These are phyloP conservation scores for Hedychridium roseum DNA, from an alignment of 2,888 invertebrate species.

Conservation along the genomic window DNA sequence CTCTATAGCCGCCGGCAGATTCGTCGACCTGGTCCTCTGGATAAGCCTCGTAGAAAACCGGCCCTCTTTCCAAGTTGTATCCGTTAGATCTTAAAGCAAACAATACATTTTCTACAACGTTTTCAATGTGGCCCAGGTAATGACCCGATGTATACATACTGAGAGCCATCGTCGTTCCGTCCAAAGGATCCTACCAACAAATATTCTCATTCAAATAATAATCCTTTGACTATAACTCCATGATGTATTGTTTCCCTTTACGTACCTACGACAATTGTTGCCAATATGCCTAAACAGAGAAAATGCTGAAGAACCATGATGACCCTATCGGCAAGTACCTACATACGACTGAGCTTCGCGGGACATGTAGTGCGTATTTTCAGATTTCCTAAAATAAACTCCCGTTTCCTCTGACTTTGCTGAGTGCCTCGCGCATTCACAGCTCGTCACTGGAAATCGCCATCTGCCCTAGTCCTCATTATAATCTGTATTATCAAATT, in stretches of 20 bases:
- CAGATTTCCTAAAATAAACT: constrained; percentile 52
- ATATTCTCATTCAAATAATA: too few relatives aligned
- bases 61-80: constrained; percentile 45
- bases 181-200: too few relatives aligned
- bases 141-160: too few relatives aligned
- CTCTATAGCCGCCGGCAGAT: constrained; percentile 6
- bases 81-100: constrained; percentile 31
- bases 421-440: too few relatives aligned
- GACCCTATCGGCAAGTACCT: constrained; percentile 30
- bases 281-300: constrained; percentile 21
- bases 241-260: too few relatives aligned
- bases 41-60: constrained; percentile 53
- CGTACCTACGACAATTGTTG: constrained; percentile 35
- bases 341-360: constrained; percentile 37
- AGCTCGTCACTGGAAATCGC: too few relatives aligned
- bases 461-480: too few relatives aligned
- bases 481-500: too few relatives aligned
- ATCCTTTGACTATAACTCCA: too few relatives aligned
- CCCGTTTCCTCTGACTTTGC: constrained; percentile 34
- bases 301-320: constrained; percentile 36
- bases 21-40: constrained; percentile 30
- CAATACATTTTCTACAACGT: constrained; percentile 1
- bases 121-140: too few relatives aligned
- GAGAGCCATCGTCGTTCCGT: too few relatives aligned
- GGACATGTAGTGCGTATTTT: constrained; percentile 42